Conservation (phyloP, 2,888 invertebrate genomes). For the Mactromeris polynyma region DNA sequence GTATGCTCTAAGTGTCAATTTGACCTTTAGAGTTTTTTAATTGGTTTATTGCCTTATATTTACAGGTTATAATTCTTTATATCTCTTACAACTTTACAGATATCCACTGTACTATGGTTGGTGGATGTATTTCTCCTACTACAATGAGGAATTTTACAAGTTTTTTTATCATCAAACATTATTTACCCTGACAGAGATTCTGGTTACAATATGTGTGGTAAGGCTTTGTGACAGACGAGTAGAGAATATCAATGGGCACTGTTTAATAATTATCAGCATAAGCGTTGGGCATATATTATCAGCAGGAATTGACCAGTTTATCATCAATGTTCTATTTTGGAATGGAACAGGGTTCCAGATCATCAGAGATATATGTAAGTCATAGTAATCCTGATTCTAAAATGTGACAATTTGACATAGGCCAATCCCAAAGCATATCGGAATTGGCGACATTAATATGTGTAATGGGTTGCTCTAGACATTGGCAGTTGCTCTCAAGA, state of each 20-base stretch:
- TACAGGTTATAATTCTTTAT: background rate
- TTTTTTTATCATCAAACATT: conserved; percentile 85
- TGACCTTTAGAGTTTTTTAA: no score
- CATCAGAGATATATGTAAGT: conserved; percentile 80
- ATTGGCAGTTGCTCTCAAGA: no score
- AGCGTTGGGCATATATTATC: background rate
- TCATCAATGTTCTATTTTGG: conserved; percentile 80
- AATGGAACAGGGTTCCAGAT: conserved; percentile 83
- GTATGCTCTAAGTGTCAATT: no score
- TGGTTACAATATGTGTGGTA: conserved; percentile 82
- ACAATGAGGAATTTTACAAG: conserved; percentile 71
- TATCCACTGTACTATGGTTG: conserved; percentile 87
- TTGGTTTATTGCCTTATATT: no score
- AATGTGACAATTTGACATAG: no score
- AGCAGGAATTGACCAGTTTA: conserved; percentile 83
- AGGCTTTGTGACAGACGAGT: conserved; percentile 81
- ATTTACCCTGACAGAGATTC: conserved; percentile 84
- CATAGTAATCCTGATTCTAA: no score
- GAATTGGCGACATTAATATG: no score
- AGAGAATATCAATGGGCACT: conserved; percentile 14
- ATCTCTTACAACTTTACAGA: conserved; percentile 13
- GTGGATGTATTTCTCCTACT: conserved; percentile 86
- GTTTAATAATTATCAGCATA: background rate
- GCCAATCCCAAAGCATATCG: no score
- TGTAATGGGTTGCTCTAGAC: no score